A percentile compares a stretch with the other conserved stretches of the same genome.
Evolutionary conservation across 2,797 vertebrate species (phyloP).

Genomic region (Leptoclinus maculatus): DNA sequence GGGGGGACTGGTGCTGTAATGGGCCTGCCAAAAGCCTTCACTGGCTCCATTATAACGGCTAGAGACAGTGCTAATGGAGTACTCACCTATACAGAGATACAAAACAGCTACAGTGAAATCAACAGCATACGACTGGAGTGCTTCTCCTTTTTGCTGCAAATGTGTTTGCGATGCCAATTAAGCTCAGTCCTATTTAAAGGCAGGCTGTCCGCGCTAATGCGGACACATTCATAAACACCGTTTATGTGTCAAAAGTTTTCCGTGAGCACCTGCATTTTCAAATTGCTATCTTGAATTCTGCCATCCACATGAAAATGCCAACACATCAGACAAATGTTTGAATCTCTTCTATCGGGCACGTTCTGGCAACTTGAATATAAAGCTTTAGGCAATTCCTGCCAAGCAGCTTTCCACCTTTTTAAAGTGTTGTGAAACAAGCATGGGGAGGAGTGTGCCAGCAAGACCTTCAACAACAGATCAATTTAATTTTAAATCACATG

Average conservation of each 20-base stretch:
- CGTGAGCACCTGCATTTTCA: constrained; percentile 10
- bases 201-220: background rate
- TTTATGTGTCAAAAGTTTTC: constrained; percentile 15
- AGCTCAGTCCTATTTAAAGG: constrained; percentile 13
- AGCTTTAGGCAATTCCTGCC: background rate
- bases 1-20: constrained; percentile 59
- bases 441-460: background rate
- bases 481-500: background rate
- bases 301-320: background rate
- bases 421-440: background rate
- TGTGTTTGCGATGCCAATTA: constrained; percentile 17
- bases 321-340: background rate
- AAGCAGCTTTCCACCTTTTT: constrained; percentile 19
- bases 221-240: background rate
- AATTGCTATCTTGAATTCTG: background rate
- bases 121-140: constrained; percentile 40
- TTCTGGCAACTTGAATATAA: background rate
- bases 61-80: constrained; percentile 73
- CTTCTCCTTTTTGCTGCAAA: constrained; percentile 30
- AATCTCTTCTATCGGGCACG: background rate
- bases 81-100: constrained; percentile 59
- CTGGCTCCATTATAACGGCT: constrained; percentile 64
- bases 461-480: constrained; percentile 13
- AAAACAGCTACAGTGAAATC: constrained; percentile 57
- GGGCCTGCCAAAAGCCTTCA: constrained; percentile 78